These are phyloP conservation scores for Scomber japonicus DNA, from an alignment of 2,113 vertebrate species.

Conservation along the genomic window DNA sequence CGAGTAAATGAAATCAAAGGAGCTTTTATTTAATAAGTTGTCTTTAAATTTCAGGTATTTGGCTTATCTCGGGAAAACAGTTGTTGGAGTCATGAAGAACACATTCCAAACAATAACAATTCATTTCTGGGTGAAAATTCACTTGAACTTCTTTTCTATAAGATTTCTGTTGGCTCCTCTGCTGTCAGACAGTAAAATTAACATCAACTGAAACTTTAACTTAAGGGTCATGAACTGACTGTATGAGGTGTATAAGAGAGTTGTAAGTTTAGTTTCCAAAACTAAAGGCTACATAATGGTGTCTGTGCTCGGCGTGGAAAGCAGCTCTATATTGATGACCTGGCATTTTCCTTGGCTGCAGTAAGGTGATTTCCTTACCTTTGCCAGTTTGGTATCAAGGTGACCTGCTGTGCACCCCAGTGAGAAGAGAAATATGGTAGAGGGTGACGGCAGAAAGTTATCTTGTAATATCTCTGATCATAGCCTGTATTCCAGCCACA, in stretches of 20 bases:
- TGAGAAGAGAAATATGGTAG: too few species aligned
- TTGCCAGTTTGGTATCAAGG: too few species aligned
- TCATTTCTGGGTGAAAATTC: constrained; percentile 31
- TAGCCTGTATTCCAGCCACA: too few species aligned
- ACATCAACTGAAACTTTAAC: constrained; percentile 12
- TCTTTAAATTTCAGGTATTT: constrained; percentile 58
- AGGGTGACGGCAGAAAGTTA: too few species aligned
- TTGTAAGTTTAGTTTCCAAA: neutral
- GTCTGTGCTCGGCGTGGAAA: neutral
- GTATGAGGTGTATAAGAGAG: neutral
- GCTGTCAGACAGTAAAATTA: constrained; percentile 34
- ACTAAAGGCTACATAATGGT: neutral
- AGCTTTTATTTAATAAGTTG: constrained; percentile 55
- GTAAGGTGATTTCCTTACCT: too few species aligned
- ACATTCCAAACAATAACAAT: constrained; percentile 45
- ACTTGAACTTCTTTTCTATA: constrained; percentile 40
- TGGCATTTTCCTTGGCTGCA: too few species aligned
- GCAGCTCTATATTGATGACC: neutral
- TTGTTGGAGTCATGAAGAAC: constrained; percentile 39
- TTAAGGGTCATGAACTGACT: constrained; percentile 39
- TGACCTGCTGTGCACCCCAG: too few species aligned
- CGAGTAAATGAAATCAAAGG: constrained; percentile 50
- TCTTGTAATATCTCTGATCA: too few species aligned
- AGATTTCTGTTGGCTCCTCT: constrained; percentile 17
- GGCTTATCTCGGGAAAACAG: constrained; percentile 51